Percentiles rank a stretch among this genome's conserved stretches.
phyloP scores from a whole-genome alignment of 2,888 invertebrate genomes.

The Yponomeuta cagnagella region DNA sequence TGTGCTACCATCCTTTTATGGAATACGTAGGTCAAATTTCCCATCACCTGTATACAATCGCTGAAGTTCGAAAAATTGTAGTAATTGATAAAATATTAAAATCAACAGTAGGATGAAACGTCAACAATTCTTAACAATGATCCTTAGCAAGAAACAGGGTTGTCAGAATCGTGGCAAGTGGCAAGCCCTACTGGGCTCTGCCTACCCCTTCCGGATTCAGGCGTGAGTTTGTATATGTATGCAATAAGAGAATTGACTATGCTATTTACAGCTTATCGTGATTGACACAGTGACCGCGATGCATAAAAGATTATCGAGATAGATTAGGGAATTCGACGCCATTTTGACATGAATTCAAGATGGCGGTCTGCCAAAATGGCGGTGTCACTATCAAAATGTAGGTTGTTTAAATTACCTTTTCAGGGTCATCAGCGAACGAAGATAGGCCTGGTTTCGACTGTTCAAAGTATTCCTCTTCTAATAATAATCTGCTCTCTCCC shows the following conservation, averaged over 20 bases:
- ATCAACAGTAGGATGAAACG: too few relatives aligned
- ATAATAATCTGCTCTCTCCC: constrained; percentile 79
- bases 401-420: constrained; percentile 68
- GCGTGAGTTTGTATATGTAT: background rate
- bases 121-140: too few relatives aligned
- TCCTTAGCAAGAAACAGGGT: too few relatives aligned
- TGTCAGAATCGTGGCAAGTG: too few relatives aligned
- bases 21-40: too few relatives aligned
- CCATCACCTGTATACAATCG: too few relatives aligned
- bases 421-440: constrained; percentile 87
- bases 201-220: too few relatives aligned
- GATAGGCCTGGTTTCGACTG: constrained; percentile 95
- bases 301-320: background rate
- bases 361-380: background rate
- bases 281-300: background rate
- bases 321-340: background rate
- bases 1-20: too few relatives aligned
- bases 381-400: background rate
- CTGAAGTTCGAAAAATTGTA: too few relatives aligned
- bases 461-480: constrained; percentile 88
- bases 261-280: background rate
- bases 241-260: background rate
- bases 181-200: too few relatives aligned
- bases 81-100: too few relatives aligned
- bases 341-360: background rate